Base-by-base conservation (phyloP, 2,888 invertebrate genomes). In the Bombyx huttoni region DNA sequence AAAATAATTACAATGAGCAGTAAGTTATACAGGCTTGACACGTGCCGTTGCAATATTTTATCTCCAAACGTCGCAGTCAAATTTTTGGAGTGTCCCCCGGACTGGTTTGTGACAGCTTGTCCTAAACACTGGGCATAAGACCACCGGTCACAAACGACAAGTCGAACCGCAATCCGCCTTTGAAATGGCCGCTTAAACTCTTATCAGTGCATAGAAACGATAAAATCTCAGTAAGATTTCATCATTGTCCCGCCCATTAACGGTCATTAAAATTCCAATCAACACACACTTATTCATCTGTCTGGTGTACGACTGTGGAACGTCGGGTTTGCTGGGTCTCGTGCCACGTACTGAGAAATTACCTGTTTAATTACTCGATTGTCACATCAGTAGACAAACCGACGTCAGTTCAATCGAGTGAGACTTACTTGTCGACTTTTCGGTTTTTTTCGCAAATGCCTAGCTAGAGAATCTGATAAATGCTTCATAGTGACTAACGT, bases 211-310 rank as follows among this genome's bases (percentile, higher is more conserved):
- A 75, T 75, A 75, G 77, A 75, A 68, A 70, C 68, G 86, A 86
- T 86, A 84, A 73, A 72, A 85, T 86, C 86, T 78, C 64, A 72
- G 73, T 75, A 78, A 80, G 75, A 85, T 81, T 79, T 73, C 72
- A 71, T 85, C 81, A 82, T 86, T 87, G 87, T 87, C 79, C 85
- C 84, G 84, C 81, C 84, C 77, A 85, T 87, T 86, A 82, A 77
- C 82, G 81, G 80, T 77, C 78, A 81, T 86, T 85, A 83, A 83
- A 81, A 82, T 78, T 75, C 85, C 86, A 81, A 86, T 84, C 86
- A 78, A 79, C 82, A 81, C 77, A 68, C 79, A 81, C 81, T 84
- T 84, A 88, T 86, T 88, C 86, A 87, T 85, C 78, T 80, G 87
- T 85, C 86, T 52, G 46, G 60, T 54, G 55, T 51, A 57, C 59